These are phyloP conservation scores for Buphagus erythrorhynchus DNA, from an alignment of 2,797 vertebrate species.

Conservation along the genomic window DNA sequence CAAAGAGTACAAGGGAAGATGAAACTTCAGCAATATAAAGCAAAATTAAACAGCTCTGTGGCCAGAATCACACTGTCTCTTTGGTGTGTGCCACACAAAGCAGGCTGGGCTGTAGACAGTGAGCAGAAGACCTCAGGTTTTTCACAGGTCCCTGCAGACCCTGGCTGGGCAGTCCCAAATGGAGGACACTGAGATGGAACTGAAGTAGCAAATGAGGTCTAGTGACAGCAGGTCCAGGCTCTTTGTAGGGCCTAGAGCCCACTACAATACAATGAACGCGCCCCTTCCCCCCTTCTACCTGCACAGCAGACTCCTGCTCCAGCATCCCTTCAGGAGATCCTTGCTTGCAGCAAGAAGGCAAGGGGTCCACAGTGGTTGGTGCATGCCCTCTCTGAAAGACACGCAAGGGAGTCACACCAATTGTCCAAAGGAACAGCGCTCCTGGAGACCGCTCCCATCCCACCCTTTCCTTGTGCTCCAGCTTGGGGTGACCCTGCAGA, in stretches of 20 bases:
- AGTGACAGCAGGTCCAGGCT: conserved; percentile 11
- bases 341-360: conserved; percentile 71
- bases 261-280: neutral
- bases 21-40: neutral
- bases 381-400: conserved; percentile 69
- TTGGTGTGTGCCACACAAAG: neutral
- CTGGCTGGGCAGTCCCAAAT: neutral
- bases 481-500: neutral
- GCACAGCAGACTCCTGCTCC: conserved; percentile 65
- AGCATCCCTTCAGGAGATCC: conserved; percentile 71
- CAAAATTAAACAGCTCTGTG: neutral
- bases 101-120: neutral
- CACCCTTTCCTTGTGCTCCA: neutral
- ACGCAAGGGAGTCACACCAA: conserved; percentile 53
- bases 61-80: neutral
- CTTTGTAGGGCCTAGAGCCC: neutral
- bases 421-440: conserved; percentile 42
- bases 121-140: neutral
- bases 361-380: conserved; percentile 61
- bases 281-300: conserved; percentile 67
- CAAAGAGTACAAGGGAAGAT: neutral
- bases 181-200: conserved; percentile 10
- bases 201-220: conserved; percentile 23
- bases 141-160: neutral
- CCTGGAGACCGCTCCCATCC: conserved; percentile 23